Base-by-base conservation (phyloP, 2,797 vertebrate genomes). In the Hypotaenidia okinawae region DNA sequence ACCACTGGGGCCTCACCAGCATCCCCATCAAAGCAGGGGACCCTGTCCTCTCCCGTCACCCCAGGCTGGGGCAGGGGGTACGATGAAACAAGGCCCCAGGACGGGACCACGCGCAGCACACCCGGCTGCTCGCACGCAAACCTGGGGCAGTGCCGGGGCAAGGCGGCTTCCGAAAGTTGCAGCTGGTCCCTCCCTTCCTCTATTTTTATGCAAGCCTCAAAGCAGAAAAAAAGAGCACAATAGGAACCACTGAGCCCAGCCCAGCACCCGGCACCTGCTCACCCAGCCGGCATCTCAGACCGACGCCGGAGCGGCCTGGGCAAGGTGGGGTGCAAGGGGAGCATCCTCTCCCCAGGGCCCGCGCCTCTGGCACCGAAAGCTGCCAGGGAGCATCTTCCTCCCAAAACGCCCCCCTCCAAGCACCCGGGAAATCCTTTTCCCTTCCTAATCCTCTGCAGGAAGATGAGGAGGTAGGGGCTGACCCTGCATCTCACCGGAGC, bases 111-210 rank as follows among this genome's bases (percentile, higher is more conserved):
- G 45, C 0, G 6, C 74, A 58, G 51, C 39, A 66, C 79, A 85
- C 25, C 3, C 16, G 11, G 32, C 14, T 0, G 47, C 68, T 93
- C 6, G 7, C 76, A 84, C 4, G 4, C 22, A 4, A 89, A 47
- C 43, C 24, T 55, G 72, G 74, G 69, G 67, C 76, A 68, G 55
- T 7, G 5, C 58, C 6, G 2, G 68, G 76, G 72, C 79, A 84
- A 90, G 3, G 7, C 63, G 72, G 61, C 88, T 61, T 93, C 91
- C 13, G 93, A 96, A 95, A 96, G 92, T 91, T 35, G 2, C 91
- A 95, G 93, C 93, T 86, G 91, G 93, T 89, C 70, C 87, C 93
- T 96, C 94, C 93, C 92, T 96, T 96, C 94, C 95, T 95, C 94
- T 96, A 88, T 94, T 96, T 96, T 96, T 94, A 85, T 70, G 89